Evolutionary conservation across 2,888 invertebrate genomes (phyloP), one percentile per base, ranked within the genome.

Genomic region (Athalia circularis): DNA sequence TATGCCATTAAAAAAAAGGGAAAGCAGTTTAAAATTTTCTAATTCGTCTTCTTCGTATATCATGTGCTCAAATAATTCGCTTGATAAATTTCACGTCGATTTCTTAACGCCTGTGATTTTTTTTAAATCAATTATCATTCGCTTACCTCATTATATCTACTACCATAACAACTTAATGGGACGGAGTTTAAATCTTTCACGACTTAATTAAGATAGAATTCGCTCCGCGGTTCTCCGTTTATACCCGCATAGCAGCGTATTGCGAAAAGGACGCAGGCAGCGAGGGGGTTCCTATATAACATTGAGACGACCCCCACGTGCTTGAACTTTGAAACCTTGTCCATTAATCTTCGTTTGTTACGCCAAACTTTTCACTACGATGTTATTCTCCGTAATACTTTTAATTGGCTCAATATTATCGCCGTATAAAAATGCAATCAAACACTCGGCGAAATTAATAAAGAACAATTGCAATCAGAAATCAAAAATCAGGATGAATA

Each of bases 301-400:
- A 2, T 4, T 15, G 9, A 11, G 11, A 11, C 5, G 7, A 8
- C 8, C 59, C 47, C 72, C 47, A 45, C 47, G 72, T 59, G 8
- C 47, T 72, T 47, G 8, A 72, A 72, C 72, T 72, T 59, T 59
- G 47, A 72, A 72, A 59, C 72, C 52, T 11, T 29, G 72, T 29
- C 15, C 59, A 72, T 72, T 72, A 72, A 72, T 72, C 72, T 72
- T 72, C 72, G 72, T 59, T 68, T 68, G 54, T 68, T 68, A 15
- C 13, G 50, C 52, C 54, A 72, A 72, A 72, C 72, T 72, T 68
- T 68, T 43, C 68, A 29, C 68, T 52, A 68, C 54, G 29, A 43
- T 50, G 29, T 9, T 43, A 67, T 50, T 47, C 48, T 11, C 7
- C 6, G 48, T 67, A 15, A 50, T 9, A n/a, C 13, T 67, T 67